phyloP scores from a whole-genome alignment of 2,797 vertebrate species.

The Ctenopoma kingsleyae region DNA sequence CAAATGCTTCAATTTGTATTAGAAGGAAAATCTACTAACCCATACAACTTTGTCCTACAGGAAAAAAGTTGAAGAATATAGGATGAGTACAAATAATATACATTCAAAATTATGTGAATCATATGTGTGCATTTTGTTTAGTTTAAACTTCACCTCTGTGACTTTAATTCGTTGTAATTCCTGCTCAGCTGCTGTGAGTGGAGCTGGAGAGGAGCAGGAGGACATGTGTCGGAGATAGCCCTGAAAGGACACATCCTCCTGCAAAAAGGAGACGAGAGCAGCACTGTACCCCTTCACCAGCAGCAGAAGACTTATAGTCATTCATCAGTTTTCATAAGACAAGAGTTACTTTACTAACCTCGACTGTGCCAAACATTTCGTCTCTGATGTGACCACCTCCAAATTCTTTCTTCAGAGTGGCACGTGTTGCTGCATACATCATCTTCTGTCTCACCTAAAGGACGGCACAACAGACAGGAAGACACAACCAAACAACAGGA shows the following conservation, averaged over 20 bases:
- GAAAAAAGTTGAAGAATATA: conserved; percentile 24
- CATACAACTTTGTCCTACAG: conserved; percentile 86
- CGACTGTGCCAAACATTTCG: conserved; percentile 94
- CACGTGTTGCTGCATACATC: conserved; percentile 96
- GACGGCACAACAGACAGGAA: conserved; percentile 10
- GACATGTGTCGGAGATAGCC: conserved; percentile 93
- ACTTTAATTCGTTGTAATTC: conserved; percentile 95
- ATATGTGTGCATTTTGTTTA: background rate
- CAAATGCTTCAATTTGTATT: background rate
- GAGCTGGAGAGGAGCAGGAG: conserved; percentile 90
- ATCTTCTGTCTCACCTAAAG: conserved; percentile 96
- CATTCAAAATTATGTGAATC: background rate
- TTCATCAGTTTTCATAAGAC: background rate
- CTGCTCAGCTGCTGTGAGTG: conserved; percentile 92
- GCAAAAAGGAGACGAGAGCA: conserved; percentile 38
- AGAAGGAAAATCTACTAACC: conserved; percentile 71
- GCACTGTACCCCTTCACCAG: background rate
- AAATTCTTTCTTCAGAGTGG: conserved; percentile 98
- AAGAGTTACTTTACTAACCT: conserved; percentile 81
- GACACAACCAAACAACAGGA: background rate
- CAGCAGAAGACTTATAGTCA: background rate
- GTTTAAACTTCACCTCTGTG: conserved; percentile 87
- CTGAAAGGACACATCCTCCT: conserved; percentile 95
- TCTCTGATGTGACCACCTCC: conserved; percentile 97
- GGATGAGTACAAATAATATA: conserved; percentile 4